Conservation (phyloP, 2,888 invertebrate genomes). For the Agrilus cyanescens region DNA sequence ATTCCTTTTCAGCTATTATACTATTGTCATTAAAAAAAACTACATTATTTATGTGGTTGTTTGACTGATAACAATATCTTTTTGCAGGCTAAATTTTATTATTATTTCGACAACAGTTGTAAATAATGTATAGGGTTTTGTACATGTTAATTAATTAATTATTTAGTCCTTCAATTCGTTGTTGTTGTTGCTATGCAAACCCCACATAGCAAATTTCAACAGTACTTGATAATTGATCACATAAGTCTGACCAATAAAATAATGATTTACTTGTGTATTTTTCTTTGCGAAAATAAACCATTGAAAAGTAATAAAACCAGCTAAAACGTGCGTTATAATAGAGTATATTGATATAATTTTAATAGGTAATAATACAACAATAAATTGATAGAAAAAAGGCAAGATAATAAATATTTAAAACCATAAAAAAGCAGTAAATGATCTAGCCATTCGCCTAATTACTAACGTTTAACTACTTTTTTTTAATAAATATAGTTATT, state of each 20-base stretch:
- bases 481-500: slow-evolving; percentile 23
- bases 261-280: slow-evolving; percentile 24
- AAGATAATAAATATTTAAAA: too few relatives aligned
- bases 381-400: too few relatives aligned
- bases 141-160: slow-evolving; percentile 41
- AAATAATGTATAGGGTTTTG: slow-evolving; percentile 46
- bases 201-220: slow-evolving; percentile 25
- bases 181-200: slow-evolving; percentile 27
- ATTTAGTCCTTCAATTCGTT: slow-evolving; percentile 26
- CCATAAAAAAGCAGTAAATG: too few relatives aligned
- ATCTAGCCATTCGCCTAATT: too few relatives aligned
- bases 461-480: too few relatives aligned
- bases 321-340: too few relatives aligned
- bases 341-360: too few relatives aligned
- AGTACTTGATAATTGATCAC: slow-evolving; percentile 29
- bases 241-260: slow-evolving; percentile 31
- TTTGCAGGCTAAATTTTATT: too few relatives aligned
- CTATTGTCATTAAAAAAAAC: neutral
- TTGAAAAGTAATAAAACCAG: too few relatives aligned
- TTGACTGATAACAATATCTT: too few relatives aligned
- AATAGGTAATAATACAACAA: too few relatives aligned
- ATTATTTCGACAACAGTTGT: slow-evolving; percentile 25
- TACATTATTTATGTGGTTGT: slow-evolving; percentile 16
- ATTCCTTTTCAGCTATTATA: neutral
- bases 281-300: slow-evolving; percentile 3